phyloP scores from a whole-genome alignment of 2,797 vertebrate species.

The Sparidentex hasta region DNA sequence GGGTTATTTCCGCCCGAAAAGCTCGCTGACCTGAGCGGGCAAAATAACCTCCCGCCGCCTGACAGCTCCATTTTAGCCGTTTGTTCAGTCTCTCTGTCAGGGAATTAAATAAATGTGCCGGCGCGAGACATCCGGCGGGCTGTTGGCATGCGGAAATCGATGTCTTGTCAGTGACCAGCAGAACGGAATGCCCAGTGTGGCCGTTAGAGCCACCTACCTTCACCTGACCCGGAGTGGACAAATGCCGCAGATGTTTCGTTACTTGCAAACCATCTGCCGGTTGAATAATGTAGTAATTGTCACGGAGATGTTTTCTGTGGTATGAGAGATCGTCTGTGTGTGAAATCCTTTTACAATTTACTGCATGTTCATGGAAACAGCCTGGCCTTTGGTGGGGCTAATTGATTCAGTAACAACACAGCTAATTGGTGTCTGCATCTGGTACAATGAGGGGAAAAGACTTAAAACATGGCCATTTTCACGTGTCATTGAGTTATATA shows the following conservation, averaged over 20 bases:
- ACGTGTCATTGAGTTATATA: background rate
- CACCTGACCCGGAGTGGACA: slow-evolving; percentile 53
- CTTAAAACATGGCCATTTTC: background rate
- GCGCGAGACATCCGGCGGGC: slow-evolving; percentile 20
- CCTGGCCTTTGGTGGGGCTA: slow-evolving; percentile 55
- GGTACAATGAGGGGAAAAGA: background rate
- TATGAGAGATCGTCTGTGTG: background rate
- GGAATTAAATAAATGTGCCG: background rate
- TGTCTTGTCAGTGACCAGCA: slow-evolving; percentile 28
- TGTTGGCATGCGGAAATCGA: slow-evolving; percentile 74
- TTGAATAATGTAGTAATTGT: background rate
- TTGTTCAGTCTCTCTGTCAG: background rate
- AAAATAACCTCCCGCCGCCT: background rate
- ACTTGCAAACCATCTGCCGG: background rate
- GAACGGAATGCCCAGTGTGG: slow-evolving; percentile 35
- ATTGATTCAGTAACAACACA: slow-evolving; percentile 53
- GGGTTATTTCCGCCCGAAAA: slow-evolving; percentile 43
- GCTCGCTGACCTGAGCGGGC: slow-evolving; percentile 34
- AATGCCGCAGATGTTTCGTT: slow-evolving; percentile 28
- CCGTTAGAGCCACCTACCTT: slow-evolving; percentile 28
- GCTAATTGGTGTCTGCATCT: slow-evolving; percentile 53
- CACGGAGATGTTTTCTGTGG: background rate
- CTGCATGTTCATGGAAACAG: background rate
- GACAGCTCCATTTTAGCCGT: background rate
- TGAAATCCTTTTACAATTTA: background rate